Conservation (phyloP, 2,113 vertebrate species). For the Hemiprocne comata region DNA sequence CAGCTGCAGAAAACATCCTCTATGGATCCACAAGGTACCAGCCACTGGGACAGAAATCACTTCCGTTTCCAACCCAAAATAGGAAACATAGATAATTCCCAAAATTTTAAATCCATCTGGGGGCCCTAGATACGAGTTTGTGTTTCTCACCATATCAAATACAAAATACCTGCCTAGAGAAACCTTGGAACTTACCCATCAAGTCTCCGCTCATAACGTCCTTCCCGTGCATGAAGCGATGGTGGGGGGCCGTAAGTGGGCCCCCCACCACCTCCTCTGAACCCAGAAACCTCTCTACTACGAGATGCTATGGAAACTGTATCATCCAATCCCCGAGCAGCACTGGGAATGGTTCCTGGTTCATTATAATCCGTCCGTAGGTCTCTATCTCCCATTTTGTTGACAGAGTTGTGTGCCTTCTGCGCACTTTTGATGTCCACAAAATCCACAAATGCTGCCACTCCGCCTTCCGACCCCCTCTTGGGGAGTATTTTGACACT, state of each 20-base stretch:
- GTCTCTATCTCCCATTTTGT: slow-evolving; percentile 99
- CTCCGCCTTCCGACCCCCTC: slow-evolving; percentile 95
- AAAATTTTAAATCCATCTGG: slow-evolving; percentile 87
- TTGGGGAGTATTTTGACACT: slow-evolving; percentile 99
- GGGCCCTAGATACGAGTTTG: slow-evolving; percentile 86
- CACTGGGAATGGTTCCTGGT: slow-evolving; percentile 97
- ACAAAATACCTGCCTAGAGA: slow-evolving; percentile 89
- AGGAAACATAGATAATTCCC: slow-evolving; percentile 85
- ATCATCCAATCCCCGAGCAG: slow-evolving; percentile 97
- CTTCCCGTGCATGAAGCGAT: slow-evolving; percentile 99
- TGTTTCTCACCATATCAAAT: slow-evolving; percentile 88
- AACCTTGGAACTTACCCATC: slow-evolving; percentile 91
- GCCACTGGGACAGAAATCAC: slow-evolving; percentile 82
- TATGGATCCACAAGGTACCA: slow-evolving; percentile 80
- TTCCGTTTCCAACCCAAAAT: slow-evolving; percentile 86
- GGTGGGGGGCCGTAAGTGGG: slow-evolving; percentile 94
- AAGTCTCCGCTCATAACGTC: slow-evolving; percentile 98
- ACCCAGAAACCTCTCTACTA: slow-evolving; percentile 97
- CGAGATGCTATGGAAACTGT: slow-evolving; percentile 97
- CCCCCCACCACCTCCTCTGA: slow-evolving; percentile 97
- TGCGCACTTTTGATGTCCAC: slow-evolving; percentile 99
- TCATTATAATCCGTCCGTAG: slow-evolving; percentile 99
- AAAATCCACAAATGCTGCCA: slow-evolving; percentile 99
- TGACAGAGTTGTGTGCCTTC: slow-evolving; percentile 99
- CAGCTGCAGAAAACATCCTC: slow-evolving; percentile 82